A percentile compares a stretch with the other conserved stretches of the same genome.
These are phyloP conservation scores for Ptychochromis oligacanthus DNA, from an alignment of 2,113 vertebrate genomes.

Conservation along the genomic window DNA sequence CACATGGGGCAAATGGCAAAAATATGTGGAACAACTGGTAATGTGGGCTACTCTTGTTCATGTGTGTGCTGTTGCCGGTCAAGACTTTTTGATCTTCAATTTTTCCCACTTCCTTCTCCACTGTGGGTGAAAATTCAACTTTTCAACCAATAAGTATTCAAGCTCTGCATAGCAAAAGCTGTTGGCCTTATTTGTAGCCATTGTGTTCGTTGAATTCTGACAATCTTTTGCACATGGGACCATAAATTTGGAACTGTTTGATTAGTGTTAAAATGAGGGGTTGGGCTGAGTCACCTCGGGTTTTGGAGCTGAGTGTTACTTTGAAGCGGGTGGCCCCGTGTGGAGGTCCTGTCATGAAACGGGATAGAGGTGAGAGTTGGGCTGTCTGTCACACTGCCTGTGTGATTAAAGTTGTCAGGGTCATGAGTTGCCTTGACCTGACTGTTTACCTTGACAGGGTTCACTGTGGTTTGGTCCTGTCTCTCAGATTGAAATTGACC, in stretches of 20 bases:
- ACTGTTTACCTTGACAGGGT: conserved; percentile 35
- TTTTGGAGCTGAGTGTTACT: neutral
- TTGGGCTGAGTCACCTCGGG: neutral
- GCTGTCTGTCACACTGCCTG: neutral
- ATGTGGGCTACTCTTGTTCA: neutral
- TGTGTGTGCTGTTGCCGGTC: neutral
- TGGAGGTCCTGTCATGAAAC: conserved; percentile 16
- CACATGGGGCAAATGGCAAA: neutral
- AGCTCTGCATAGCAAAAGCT: neutral
- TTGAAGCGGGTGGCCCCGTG: conserved; percentile 28
- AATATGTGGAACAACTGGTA: neutral
- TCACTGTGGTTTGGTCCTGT: conserved; percentile 22
- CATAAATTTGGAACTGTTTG: neutral
- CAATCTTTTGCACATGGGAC: neutral
- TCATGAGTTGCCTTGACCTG: conserved; percentile 50
- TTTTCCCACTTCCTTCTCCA: neutral
- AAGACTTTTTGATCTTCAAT: neutral
- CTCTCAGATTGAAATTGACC: conserved; percentile 40
- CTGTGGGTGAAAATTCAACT: neutral
- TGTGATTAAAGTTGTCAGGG: conserved; percentile 52
- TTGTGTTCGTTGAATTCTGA: neutral
- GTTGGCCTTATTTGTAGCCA: neutral
- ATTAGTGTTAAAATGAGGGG: neutral
- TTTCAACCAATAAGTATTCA: neutral
- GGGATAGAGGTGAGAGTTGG: neutral